Evolutionary conservation across 2,797 vertebrate genomes (phyloP), one percentile per base, ranked within the genome.

Genomic region (Gouania willdenowi): DNA sequence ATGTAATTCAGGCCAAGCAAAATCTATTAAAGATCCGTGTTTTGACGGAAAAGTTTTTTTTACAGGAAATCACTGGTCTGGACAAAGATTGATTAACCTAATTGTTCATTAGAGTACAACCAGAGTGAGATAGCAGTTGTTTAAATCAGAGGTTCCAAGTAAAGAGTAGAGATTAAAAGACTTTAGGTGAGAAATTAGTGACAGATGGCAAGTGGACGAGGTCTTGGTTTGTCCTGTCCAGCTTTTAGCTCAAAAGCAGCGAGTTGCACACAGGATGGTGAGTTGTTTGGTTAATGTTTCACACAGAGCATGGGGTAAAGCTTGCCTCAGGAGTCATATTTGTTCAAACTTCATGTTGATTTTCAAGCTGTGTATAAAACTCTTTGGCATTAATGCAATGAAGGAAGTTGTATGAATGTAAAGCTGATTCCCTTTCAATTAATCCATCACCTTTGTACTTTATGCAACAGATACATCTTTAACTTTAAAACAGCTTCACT

Each of bases 51-150:
- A 62, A 69, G 23, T 67, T 71, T n/a, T 75, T 35, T 41, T 26
- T 22, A 53, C 57, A 66, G 49, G 57, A 66, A 74, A 45, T 59
- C 65, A 66, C 38, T 77, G 58, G 55, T 67, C 54, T 63, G 67
- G 58, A 78, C 21, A 29, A 35, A 59, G 46, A 77, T 76, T 74
- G 57, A 84, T 77, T 83, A 72, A 48, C 66, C 64, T 68, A 60
- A 76, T 73, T 82, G 50, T 61, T 79, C 60, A 77, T 75, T 62
- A 64, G 61, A 13, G 50, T 56, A 50, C 43, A 62, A 27, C 39
- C 47, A 34, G 46, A 56, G 46, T 28, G 54, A 52, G 14, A 52
- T 51, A 46, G n/a, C 61, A 31, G 39, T 34, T n/a, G 18, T 47
- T 63, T 29, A 33, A 48, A 47, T 60, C 35, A 66, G 37, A 45